Percentiles rank a stretch among this genome's conserved stretches.
phyloP scores from a whole-genome alignment of 1,140 invertebrate species.

The Bombus confusus region DNA sequence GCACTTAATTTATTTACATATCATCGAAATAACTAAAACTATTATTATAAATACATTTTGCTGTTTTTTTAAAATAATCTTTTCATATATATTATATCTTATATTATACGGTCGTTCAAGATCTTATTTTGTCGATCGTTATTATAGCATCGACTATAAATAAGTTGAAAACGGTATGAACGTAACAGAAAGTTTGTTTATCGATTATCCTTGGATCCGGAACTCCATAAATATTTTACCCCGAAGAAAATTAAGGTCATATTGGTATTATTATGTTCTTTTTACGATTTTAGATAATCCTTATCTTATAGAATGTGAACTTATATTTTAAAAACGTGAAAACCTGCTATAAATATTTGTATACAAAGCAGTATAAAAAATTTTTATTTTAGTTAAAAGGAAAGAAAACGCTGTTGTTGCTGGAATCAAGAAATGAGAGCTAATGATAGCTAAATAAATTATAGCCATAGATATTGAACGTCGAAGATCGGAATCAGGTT shows the following conservation, averaged over 20 bases:
- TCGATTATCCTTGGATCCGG: not conserved
- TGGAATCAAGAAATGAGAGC: too few relatives aligned
- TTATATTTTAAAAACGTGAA: not conserved
- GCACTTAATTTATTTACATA: too few relatives aligned
- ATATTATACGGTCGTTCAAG: not conserved
- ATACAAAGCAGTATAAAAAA: not conserved
- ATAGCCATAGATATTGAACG: not conserved
- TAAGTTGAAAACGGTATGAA: not conserved
- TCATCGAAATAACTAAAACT: too few relatives aligned
- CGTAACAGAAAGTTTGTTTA: not conserved
- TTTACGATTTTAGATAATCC: not conserved
- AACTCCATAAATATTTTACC: constrained; percentile 5
- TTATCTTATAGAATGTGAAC: not conserved
- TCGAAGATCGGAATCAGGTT: not conserved
- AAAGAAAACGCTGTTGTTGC: not conserved
- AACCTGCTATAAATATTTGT: not conserved
- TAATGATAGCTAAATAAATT: too few relatives aligned
- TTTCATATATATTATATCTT: too few relatives aligned
- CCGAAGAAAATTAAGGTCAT: not conserved
- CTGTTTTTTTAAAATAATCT: too few relatives aligned
- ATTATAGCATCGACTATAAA: not conserved
- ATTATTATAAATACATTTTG: too few relatives aligned
- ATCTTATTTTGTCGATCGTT: constrained; percentile 10
- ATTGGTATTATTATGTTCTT: not conserved
- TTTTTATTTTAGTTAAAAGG: not conserved